These are phyloP conservation scores for Bungarus multicinctus DNA, from an alignment of 2,113 vertebrate species.

Conservation along the genomic window DNA sequence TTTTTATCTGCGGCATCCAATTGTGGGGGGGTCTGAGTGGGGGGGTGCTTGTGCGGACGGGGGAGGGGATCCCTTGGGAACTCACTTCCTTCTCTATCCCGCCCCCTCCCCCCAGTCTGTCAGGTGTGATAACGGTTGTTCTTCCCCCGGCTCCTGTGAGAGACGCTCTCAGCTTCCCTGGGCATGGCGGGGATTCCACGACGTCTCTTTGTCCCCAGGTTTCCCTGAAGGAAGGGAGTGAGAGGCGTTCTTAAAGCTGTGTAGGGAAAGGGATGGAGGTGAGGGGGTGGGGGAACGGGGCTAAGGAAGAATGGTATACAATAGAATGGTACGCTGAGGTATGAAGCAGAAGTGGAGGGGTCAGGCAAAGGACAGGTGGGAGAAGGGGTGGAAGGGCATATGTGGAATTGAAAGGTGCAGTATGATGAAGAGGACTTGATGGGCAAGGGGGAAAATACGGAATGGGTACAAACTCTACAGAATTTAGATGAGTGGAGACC, in stretches of 20 bases:
- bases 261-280: slow-evolving; percentile 38
- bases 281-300: background rate
- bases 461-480: background rate
- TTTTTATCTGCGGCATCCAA: background rate
- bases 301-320: too few species aligned
- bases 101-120: background rate
- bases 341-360: background rate
- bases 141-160: background rate
- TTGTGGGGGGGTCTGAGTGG: background rate
- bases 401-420: background rate
- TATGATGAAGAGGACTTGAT: background rate
- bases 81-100: background rate
- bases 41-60: too few species aligned
- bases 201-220: background rate
- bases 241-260: background rate
- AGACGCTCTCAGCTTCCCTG: background rate
- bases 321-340: background rate
- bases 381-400: too few species aligned
- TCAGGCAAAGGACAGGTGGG: background rate
- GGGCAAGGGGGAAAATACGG: background rate
- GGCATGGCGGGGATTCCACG: background rate
- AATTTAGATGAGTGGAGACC: background rate
- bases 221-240: background rate
- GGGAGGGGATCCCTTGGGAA: too few species aligned
- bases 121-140: slow-evolving; percentile 10